Evolutionary conservation across 2,888 invertebrate genomes (phyloP).

Genomic region (Merodon equestris): DNA sequence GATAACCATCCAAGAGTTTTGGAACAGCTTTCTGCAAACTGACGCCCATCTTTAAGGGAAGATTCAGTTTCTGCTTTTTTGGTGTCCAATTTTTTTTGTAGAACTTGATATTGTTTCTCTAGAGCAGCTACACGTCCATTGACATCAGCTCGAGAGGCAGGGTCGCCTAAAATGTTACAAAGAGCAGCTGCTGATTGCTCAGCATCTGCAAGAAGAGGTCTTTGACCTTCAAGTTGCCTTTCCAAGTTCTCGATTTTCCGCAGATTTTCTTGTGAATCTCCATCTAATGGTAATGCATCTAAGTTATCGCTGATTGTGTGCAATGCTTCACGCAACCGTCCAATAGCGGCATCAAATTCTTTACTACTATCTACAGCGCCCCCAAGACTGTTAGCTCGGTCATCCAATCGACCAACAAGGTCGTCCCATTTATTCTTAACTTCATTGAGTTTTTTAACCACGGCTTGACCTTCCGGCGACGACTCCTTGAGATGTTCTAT

Average conservation of each 20-base stretch:
- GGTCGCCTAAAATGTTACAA: conserved; percentile 92
- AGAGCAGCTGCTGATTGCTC: conserved; percentile 94
- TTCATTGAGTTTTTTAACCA: conserved; percentile 86
- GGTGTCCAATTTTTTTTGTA: conserved; percentile 93
- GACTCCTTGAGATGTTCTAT: conserved; percentile 81
- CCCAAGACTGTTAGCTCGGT: conserved; percentile 92
- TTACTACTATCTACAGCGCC: conserved; percentile 95
- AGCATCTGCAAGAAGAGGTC: conserved; percentile 91
- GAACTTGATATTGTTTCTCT: conserved; percentile 91
- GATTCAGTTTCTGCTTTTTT: conserved; percentile 94
- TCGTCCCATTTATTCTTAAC: conserved; percentile 90
- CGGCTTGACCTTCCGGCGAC: conserved; percentile 83
- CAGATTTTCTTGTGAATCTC: conserved; percentile 92
- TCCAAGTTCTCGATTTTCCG: conserved; percentile 93
- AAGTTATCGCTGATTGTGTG: conserved; percentile 92
- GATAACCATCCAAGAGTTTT: conserved; percentile 94
- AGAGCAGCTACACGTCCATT: conserved; percentile 91
- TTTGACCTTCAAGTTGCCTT: conserved; percentile 91
- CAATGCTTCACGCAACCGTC: conserved; percentile 90
- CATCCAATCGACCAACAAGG: conserved; percentile 88
- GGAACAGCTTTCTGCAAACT: conserved; percentile 93
- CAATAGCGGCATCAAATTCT: conserved; percentile 93
- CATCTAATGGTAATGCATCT: conserved; percentile 88
- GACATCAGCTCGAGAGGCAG: conserved; percentile 93
- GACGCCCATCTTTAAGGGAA: conserved; percentile 90